phyloP scores from a whole-genome alignment of 2,888 invertebrate genomes.

The Gandaritis pyraliata region DNA sequence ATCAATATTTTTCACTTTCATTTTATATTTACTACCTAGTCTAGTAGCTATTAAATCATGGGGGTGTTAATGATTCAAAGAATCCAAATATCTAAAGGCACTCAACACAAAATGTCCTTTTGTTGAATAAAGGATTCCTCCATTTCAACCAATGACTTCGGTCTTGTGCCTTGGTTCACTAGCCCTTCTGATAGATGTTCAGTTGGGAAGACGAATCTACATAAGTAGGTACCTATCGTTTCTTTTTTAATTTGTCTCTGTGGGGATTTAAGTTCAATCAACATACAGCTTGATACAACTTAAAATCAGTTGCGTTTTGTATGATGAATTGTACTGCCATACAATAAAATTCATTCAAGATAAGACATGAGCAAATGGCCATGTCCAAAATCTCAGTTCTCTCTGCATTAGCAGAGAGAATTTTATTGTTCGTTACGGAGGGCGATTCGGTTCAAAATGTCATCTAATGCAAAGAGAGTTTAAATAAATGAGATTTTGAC shows the following conservation, averaged over 20 bases:
- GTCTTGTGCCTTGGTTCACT: neutral
- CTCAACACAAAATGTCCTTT: neutral
- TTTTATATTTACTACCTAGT: too few relatives aligned
- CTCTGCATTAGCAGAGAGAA: neutral
- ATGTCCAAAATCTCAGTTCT: neutral
- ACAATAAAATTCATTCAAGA: too few relatives aligned
- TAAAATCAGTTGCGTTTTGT: neutral
- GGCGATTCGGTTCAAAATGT: slow-evolving; percentile 48
- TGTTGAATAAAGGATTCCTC: neutral
- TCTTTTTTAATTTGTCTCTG: too few relatives aligned
- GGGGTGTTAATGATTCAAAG: neutral
- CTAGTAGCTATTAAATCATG: too few relatives aligned
- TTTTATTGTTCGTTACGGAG: slow-evolving; percentile 2
- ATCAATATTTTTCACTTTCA: too few relatives aligned
- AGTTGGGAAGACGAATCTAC: neutral
- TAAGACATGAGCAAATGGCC: too few relatives aligned
- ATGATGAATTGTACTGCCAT: neutral
- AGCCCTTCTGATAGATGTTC: neutral
- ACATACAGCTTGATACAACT: too few relatives aligned
- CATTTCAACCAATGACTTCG: neutral
- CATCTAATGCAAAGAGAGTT: slow-evolving; percentile 52
- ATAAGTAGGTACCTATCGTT: too few relatives aligned
- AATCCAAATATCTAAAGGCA: neutral
- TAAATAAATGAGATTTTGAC: slow-evolving; percentile 56
- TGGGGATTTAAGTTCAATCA: too few relatives aligned